Conservation (phyloP, 2,113 vertebrate genomes). For the Apistogramma diplotaenia region DNA sequence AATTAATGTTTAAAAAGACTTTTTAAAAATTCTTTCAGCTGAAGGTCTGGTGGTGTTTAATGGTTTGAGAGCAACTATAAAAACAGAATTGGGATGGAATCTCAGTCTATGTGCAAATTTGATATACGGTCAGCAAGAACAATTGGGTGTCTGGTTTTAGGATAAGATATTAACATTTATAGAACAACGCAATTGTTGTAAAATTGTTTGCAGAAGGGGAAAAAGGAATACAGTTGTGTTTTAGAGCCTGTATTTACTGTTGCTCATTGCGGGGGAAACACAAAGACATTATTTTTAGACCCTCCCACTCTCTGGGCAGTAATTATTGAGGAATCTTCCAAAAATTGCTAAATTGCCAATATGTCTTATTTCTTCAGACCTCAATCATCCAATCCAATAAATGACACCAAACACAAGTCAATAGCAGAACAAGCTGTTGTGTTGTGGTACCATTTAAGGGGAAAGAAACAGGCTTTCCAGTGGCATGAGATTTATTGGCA, state of each 20-base stretch:
- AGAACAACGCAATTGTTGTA: not conserved
- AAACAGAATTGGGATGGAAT: not conserved
- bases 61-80: not conserved
- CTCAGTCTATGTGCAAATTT: not conserved
- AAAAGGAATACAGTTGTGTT: too few relatives aligned
- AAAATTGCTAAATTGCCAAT: not conserved
- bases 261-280: too few relatives aligned
- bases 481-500: too few relatives aligned
- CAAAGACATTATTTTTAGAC: not conserved
- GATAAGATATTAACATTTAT: not conserved
- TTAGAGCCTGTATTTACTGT: too few relatives aligned
- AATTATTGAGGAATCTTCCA: not conserved
- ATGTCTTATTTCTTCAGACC: too few relatives aligned
- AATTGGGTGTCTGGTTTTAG: not conserved
- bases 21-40: not conserved
- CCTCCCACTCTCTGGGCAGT: not conserved
- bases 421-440: too few relatives aligned
- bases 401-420: too few relatives aligned
- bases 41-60: not conserved
- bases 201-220: too few relatives aligned
- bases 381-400: too few relatives aligned
- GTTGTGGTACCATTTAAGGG: too few relatives aligned
- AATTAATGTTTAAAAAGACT: not conserved
- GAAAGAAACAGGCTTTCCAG: too few relatives aligned
- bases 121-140: not conserved